These are phyloP conservation scores for Endotricha flammealis DNA, from an alignment of 2,888 invertebrate genomes.

Conservation along the genomic window DNA sequence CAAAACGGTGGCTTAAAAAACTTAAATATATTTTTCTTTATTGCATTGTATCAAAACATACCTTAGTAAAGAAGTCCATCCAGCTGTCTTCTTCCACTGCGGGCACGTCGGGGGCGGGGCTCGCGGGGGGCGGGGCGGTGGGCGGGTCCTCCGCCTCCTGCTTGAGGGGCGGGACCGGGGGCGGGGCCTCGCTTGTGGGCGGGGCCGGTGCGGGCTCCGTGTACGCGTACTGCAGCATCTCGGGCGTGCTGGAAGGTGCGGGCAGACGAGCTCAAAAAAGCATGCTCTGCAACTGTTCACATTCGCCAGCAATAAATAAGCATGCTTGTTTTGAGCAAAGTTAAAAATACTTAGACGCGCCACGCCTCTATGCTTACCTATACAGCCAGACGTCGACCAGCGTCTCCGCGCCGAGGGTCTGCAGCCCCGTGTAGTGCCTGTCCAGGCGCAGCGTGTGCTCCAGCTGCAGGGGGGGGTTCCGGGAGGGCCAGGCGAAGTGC, in stretches of 20 bases:
- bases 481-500: constrained; percentile 82
- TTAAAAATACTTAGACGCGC: too few relatives aligned
- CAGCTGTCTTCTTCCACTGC: constrained; percentile 41
- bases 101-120: background rate
- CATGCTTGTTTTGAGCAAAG: too few relatives aligned
- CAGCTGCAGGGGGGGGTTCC: constrained; percentile 88
- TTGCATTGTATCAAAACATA: too few relatives aligned
- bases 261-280: too few relatives aligned
- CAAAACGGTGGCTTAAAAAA: too few relatives aligned
- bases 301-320: too few relatives aligned
- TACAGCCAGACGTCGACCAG: constrained; percentile 84
- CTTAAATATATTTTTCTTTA: too few relatives aligned
- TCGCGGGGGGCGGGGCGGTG: constrained; percentile 2
- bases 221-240: constrained; percentile 58
- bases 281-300: too few relatives aligned
- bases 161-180: constrained; percentile 10
- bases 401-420: constrained; percentile 91
- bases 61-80: constrained; percentile 62
- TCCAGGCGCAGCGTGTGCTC: constrained; percentile 90
- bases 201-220: constrained; percentile 32
- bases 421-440: constrained; percentile 88
- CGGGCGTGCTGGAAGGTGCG: constrained; percentile 60
- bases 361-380: too few relatives aligned
- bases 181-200: constrained; percentile 7
- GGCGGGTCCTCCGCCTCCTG: constrained; percentile 11